A percentile compares a stretch with the other conserved stretches of the same genome.
Conservation (phyloP, 2,888 invertebrate genomes). For the Leptopilina myrica region DNA sequence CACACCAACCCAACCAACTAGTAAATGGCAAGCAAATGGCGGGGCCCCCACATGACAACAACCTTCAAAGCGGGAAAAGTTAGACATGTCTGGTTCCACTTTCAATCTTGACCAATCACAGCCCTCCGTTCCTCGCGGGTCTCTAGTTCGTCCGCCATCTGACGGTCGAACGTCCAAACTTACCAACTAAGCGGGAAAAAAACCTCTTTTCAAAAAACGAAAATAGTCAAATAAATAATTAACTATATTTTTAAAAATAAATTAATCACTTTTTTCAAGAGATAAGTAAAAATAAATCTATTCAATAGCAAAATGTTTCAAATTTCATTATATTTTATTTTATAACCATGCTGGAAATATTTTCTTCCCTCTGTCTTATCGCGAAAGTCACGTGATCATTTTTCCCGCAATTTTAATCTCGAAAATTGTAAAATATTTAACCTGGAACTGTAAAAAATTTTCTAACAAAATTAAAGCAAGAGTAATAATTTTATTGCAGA, state of each 20-base stretch:
- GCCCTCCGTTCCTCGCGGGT: constrained; percentile 46
- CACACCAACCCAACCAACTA: not conserved
- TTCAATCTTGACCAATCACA: constrained; percentile 72
- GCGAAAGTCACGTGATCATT: not conserved
- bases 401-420: constrained; percentile 1
- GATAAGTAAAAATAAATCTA: not conserved
- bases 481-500: too few species aligned
- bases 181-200: not conserved
- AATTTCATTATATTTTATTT: too few species aligned
- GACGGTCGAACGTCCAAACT: not conserved
- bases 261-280: not conserved
- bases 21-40: constrained; percentile 58
- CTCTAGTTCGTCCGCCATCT: constrained; percentile 52
- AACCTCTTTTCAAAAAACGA: not conserved
- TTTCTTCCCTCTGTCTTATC: not conserved
- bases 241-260: not conserved
- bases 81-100: constrained; percentile 73
- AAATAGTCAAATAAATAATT: not conserved
- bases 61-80: constrained; percentile 73
- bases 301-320: not conserved
- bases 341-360: too few species aligned
- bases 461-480: not conserved
- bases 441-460: not conserved
- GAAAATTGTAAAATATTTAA: not conserved
- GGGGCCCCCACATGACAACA: constrained; percentile 68